Evolutionary conservation across 2,113 vertebrate genomes (phyloP).

Genomic region (Saguinus imperator): DNA sequence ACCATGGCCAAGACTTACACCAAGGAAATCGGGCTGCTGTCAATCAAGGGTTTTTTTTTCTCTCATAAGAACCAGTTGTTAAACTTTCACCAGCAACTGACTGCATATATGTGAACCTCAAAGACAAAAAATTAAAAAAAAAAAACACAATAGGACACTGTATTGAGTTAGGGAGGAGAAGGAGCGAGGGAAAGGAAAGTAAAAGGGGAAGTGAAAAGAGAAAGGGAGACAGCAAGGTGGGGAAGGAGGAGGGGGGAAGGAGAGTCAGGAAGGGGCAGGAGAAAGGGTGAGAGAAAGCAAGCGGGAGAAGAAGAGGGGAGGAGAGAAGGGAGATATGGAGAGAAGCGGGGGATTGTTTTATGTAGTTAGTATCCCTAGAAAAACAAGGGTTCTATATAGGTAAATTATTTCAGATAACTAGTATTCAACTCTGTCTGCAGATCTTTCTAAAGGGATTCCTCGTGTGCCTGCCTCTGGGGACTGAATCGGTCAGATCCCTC

Average conservation of each 20-base stretch:
- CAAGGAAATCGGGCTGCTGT: background rate
- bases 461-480: background rate
- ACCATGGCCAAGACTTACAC: background rate
- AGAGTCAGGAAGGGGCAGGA: fast-evolving
- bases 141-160: background rate
- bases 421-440: background rate
- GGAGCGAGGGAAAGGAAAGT: no score
- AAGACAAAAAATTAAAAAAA: background rate
- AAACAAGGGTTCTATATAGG: background rate
- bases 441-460: background rate
- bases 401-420: background rate
- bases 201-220: background rate
- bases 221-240: fast-evolving
- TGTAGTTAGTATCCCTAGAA: background rate
- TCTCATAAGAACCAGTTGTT: background rate
- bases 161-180: background rate
- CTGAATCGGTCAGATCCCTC: background rate
- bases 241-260: background rate
- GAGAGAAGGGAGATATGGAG: background rate
- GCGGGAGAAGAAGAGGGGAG: background rate
- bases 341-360: background rate
- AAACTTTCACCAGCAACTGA: background rate
- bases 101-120: background rate
- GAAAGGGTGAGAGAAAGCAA: background rate
- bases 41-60: background rate